Evolutionary conservation across 2,888 invertebrate genomes (phyloP).

Genomic region (Yponomeuta cagnagella): DNA sequence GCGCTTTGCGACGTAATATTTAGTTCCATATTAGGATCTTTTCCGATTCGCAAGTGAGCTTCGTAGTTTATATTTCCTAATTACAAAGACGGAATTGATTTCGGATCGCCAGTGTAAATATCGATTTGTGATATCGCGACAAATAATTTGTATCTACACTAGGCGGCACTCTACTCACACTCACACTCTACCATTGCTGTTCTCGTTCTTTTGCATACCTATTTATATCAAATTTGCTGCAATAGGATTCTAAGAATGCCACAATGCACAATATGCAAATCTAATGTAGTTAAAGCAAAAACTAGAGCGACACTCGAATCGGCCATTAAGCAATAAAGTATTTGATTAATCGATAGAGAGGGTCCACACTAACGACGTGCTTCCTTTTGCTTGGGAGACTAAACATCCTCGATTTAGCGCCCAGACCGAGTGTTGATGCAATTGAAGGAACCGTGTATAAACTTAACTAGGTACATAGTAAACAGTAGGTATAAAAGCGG

Average conservation of each 20-base stretch:
- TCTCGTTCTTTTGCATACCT: not conserved
- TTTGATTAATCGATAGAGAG: slow-evolving; percentile 72
- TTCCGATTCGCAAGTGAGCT: too few relatives aligned
- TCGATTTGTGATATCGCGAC: too few relatives aligned
- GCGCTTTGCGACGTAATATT: not conserved
- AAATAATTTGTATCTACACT: too few relatives aligned
- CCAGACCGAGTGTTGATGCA: slow-evolving; percentile 21
- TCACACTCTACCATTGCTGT: not conserved
- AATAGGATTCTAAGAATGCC: not conserved
- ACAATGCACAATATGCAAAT: slow-evolving; percentile 1
- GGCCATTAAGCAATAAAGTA: slow-evolving; percentile 68
- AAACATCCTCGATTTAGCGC: slow-evolving; percentile 28
- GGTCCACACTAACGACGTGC: slow-evolving; percentile 52
- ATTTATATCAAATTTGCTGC: not conserved
- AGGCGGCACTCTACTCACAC: too few relatives aligned
- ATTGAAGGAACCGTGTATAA: slow-evolving; percentile 12
- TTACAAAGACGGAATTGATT: too few relatives aligned
- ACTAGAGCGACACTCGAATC: slow-evolving; percentile 20
- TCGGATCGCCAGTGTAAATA: too few relatives aligned
- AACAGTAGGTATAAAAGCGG: not conserved
- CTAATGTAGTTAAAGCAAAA: slow-evolving; percentile 12
- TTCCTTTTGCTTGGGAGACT: slow-evolving; percentile 37
- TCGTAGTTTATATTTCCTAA: too few relatives aligned
- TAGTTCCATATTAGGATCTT: not conserved
- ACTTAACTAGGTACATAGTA: not conserved